Conservation (phyloP, 2,113 vertebrate species). For the Dasyurus viverrinus region DNA sequence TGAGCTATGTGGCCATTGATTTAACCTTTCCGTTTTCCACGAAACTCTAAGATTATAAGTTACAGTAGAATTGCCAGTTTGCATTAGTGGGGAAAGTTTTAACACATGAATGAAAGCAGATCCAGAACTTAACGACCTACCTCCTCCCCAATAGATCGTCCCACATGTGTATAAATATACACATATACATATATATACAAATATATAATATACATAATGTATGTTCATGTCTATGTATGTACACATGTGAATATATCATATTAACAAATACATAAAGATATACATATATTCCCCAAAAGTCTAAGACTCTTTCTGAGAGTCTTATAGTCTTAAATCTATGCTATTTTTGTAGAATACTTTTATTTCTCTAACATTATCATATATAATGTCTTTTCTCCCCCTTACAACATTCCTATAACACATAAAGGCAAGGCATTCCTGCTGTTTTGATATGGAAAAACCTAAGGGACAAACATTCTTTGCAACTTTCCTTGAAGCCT, state of each 20-base stretch:
- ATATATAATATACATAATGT: too few relatives aligned
- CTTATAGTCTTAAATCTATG: not conserved
- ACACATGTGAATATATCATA: not conserved
- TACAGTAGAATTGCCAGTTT: not conserved
- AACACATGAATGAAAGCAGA: not conserved
- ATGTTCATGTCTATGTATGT: not conserved
- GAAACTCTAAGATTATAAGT: not conserved
- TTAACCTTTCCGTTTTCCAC: not conserved
- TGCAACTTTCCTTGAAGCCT: not conserved
- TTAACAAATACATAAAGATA: too few relatives aligned
- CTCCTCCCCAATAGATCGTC: not conserved
- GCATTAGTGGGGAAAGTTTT: not conserved
- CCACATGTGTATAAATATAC: not conserved
- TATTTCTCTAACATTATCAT: conserved; percentile 7
- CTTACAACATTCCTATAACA: not conserved
- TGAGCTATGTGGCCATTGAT: not conserved
- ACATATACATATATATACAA: too few relatives aligned
- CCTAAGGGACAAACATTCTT: not conserved
- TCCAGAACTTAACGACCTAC: not conserved
- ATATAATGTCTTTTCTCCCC: not conserved
- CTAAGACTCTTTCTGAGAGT: not conserved
- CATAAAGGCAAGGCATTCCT: not conserved
- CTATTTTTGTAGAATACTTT: not conserved
- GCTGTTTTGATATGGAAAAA: not conserved
- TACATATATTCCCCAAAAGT: not conserved